phyloP scores from a whole-genome alignment of 2,797 vertebrate genomes.

The Hydrocynus forskahlii region DNA sequence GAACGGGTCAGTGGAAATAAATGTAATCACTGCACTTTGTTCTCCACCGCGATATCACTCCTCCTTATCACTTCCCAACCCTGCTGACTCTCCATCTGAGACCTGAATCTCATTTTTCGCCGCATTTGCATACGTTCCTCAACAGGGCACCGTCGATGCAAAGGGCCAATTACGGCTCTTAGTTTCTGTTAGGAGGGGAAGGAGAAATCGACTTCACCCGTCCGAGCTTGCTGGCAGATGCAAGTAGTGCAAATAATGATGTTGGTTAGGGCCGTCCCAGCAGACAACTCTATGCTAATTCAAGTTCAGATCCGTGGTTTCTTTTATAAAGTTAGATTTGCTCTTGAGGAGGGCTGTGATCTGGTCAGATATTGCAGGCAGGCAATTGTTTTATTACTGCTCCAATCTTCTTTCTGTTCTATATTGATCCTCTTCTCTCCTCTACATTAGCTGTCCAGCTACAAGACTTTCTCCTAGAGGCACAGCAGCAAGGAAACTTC shows the following conservation, averaged over 20 bases:
- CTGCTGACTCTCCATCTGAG: slow-evolving; percentile 64
- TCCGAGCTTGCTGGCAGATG: slow-evolving; percentile 1
- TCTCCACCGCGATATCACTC: slow-evolving; percentile 74
- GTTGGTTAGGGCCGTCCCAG: background rate
- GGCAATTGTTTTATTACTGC: no score
- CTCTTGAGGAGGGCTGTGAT: no score
- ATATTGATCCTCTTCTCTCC: background rate
- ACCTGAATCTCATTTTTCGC: slow-evolving; percentile 76
- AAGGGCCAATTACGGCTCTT: slow-evolving; percentile 72
- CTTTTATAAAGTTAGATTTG: background rate
- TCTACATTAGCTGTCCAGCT: no score
- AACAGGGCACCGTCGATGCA: slow-evolving; percentile 58
- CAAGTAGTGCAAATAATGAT: background rate
- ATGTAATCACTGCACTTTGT: slow-evolving; percentile 81
- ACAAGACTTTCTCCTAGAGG: no score
- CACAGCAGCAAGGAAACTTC: no score
- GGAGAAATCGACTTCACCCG: background rate
- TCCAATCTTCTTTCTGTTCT: background rate
- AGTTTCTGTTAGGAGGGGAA: slow-evolving; percentile 53
- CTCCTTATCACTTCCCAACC: slow-evolving; percentile 74
- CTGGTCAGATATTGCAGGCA: background rate
- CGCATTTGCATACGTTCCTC: slow-evolving; percentile 72
- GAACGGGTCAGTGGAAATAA: slow-evolving; percentile 78
- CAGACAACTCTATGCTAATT: background rate
- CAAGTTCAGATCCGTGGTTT: background rate